Percentiles rank a stretch among this genome's conserved stretches.
Evolutionary conservation across 2,888 invertebrate species (phyloP).

Genomic region (Mystacides longicornis): DNA sequence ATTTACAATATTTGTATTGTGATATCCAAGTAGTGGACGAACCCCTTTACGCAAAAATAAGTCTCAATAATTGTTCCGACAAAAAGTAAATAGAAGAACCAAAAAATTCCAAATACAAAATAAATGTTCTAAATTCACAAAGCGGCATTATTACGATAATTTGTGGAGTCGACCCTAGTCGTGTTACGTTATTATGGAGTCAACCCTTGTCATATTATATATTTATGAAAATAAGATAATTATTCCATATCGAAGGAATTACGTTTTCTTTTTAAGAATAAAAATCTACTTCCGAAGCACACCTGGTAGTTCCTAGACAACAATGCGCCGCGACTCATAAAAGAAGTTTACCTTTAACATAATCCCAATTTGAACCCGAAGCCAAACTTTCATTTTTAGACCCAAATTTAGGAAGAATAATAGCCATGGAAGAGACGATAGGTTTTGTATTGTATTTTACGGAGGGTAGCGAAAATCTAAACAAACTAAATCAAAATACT

Average conservation of each 20-base stretch:
- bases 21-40: too few species aligned
- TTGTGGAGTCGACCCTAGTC: too few species aligned
- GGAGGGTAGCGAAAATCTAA: constrained; percentile 19
- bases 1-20: too few species aligned
- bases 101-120: too few species aligned
- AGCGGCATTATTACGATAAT: too few species aligned
- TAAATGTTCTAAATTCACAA: too few species aligned
- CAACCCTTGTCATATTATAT: constrained; percentile 2
- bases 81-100: too few species aligned
- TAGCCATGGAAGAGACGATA: too few species aligned
- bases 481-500: constrained; percentile 12
- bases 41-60: too few species aligned
- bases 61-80: too few species aligned
- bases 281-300: constrained; percentile 16
- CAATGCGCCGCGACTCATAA: not conserved
- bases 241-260: not conserved
- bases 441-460: constrained; percentile 3
- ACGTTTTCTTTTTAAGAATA: too few species aligned
- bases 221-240: not conserved
- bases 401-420: constrained; percentile 10
- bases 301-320: constrained; percentile 13
- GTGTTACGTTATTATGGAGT: too few species aligned
- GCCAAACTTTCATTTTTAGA: constrained; percentile 17
- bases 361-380: not conserved
- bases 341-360: not conserved